phyloP scores from a whole-genome alignment of 2,113 vertebrate species.

The Dermatemys mawii region DNA sequence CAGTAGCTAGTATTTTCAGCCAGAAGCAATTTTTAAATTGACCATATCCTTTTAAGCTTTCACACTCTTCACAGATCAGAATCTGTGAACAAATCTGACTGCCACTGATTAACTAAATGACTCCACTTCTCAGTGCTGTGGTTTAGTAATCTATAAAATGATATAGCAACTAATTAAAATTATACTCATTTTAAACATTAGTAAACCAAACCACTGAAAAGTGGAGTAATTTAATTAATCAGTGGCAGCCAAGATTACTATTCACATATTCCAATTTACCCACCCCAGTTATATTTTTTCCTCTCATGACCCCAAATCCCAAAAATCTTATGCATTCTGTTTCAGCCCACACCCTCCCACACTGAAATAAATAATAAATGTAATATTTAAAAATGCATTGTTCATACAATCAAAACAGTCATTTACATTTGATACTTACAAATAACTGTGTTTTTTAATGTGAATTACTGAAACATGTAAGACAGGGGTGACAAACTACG shows the following conservation, averaged over 20 bases:
- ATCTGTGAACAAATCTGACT: background rate
- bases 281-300: background rate
- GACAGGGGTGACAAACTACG: too few relatives aligned
- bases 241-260: background rate
- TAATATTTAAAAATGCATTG: background rate
- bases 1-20: background rate
- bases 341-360: background rate
- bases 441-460: too few relatives aligned
- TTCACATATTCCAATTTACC: background rate
- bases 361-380: accelerated
- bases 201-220: background rate
- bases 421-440: background rate
- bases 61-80: background rate
- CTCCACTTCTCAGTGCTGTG: background rate
- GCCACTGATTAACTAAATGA: background rate
- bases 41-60: background rate
- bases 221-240: background rate
- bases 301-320: background rate
- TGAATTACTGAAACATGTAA: background rate
- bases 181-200: background rate
- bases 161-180: background rate
- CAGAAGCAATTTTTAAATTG: background rate
- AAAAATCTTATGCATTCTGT: background rate
- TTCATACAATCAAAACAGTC: background rate
- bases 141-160: background rate